Percentiles rank a stretch among this genome's conserved stretches.
Evolutionary conservation across 2,113 vertebrate genomes (phyloP).

Genomic region (Galeopterus variegatus): DNA sequence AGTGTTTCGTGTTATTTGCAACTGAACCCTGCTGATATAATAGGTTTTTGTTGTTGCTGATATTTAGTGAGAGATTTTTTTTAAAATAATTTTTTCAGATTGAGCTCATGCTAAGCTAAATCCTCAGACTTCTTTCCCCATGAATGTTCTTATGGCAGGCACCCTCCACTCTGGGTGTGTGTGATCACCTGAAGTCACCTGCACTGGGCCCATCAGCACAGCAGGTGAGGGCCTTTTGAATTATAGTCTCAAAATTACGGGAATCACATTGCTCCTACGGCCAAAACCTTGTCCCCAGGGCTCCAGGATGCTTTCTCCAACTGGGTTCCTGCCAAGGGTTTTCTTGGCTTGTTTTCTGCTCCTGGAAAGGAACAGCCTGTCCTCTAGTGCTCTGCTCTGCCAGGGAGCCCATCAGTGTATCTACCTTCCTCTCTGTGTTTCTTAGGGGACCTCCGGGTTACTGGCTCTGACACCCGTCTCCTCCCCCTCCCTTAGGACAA

Average conservation of each 20-base stretch:
- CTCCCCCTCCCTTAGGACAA: too few relatives aligned
- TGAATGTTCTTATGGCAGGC: background rate
- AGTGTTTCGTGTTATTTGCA: background rate
- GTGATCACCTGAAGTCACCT: background rate
- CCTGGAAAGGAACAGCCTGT: conserved; percentile 22
- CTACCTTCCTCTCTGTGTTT: background rate
- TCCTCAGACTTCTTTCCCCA: background rate
- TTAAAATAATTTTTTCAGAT: background rate
- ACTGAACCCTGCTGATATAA: background rate
- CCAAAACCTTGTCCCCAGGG: background rate
- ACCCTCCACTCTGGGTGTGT: background rate
- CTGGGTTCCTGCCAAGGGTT: background rate
- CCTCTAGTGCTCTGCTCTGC: background rate
- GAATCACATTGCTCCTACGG: background rate
- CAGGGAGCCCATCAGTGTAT: background rate
- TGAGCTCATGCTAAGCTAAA: background rate
- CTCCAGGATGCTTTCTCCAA: background rate
- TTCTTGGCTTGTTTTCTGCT: conserved; percentile 41
- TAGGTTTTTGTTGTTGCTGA: background rate
- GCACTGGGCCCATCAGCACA: fast-evolving
- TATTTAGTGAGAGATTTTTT: background rate
- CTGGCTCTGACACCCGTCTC: background rate
- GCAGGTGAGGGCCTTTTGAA: background rate
- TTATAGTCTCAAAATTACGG: background rate
- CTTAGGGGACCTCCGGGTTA: background rate